phyloP scores from a whole-genome alignment of 2,888 invertebrate genomes.

The Volucella zonaria region DNA sequence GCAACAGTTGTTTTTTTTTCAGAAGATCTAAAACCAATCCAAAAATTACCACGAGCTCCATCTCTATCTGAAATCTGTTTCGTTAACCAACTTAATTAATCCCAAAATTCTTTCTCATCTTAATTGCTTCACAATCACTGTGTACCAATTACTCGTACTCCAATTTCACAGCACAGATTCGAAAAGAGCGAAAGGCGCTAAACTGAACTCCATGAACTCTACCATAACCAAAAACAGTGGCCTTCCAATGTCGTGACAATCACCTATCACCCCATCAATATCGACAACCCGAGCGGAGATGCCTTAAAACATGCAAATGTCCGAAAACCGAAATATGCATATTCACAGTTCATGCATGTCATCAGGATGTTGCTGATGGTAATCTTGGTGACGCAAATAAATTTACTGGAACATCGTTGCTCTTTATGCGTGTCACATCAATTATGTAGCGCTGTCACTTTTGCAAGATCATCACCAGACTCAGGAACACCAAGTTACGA shows the following conservation, averaged over 20 bases:
- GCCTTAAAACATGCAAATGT: slow-evolving; percentile 11
- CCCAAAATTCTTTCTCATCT: slow-evolving; percentile 38
- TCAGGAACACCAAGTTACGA: slow-evolving; percentile 43
- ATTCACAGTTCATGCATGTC: slow-evolving; percentile 37
- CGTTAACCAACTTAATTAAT: slow-evolving; percentile 22
- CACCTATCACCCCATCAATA: slow-evolving; percentile 48
- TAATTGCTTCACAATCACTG: slow-evolving; percentile 27
- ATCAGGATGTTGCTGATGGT: slow-evolving; percentile 55
- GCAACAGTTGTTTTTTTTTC: too few species aligned
- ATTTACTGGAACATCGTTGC: slow-evolving; percentile 48
- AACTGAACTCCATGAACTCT: slow-evolving; percentile 45
- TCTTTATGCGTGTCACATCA: slow-evolving; percentile 47
- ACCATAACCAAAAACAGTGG: slow-evolving; percentile 16
- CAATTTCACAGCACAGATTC: slow-evolving; percentile 24
- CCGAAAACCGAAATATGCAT: slow-evolving; percentile 36
- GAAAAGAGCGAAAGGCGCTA: slow-evolving; percentile 2
- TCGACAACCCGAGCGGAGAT: slow-evolving; percentile 41
- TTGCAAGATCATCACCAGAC: slow-evolving; percentile 34
- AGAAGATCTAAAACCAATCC: too few species aligned
- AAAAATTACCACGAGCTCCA: too few species aligned
- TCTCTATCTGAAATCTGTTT: too few species aligned
- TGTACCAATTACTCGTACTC: slow-evolving; percentile 15
- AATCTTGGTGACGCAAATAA: slow-evolving; percentile 35
- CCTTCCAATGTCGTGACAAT: slow-evolving; percentile 56
- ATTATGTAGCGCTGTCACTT: slow-evolving; percentile 44